Base-by-base conservation (phyloP, 2,797 vertebrate species). In the Pseudocheirus occidentalis region DNA sequence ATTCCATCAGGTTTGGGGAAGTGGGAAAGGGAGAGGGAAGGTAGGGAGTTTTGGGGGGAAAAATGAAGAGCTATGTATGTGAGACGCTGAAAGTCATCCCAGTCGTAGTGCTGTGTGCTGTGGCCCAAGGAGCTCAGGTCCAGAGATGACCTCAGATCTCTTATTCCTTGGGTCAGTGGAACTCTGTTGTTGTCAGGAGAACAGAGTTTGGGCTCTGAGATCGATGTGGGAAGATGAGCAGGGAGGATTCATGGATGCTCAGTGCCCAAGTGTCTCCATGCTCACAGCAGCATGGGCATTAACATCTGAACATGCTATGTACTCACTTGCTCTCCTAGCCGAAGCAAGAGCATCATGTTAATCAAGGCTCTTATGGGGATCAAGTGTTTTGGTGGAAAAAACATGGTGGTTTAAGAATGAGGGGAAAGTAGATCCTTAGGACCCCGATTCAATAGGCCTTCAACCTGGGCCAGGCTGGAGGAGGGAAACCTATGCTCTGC, bases 131-230 rank as follows among this genome's bases (percentile, higher is more conserved):
- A 97, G 96, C 93, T 97, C 40, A 53, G 90, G 56, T 91, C 89
- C 40, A 95, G 96, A 73, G 94, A 92, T 81, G 95, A 94, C 81
- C 55, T 96, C 66, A 97, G 98, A 97, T 92, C 92, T 96, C 73
- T 93, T 91, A 66, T 95, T 92, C 96, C 97, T 97, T 90, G 97
- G 98, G 97, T 94, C 93, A 56, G 94, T 93, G n/a, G 97, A 91
- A 95, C 96, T 97, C 90, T 31, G 94, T 91, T 97, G n/a, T n/a
- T n/a, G n/a, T n/a, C n/a, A n/a, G n/a, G n/a, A n/a, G n/a, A n/a
- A n/a, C n/a, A n/a, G n/a, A n/a, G 97, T 1, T 0, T 92, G 92
- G 91, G 58, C 91, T 46, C 73, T 46, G n/a, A n/a, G 13, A 3
- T 5, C 34, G 52, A 14, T 50, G 40, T 11, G 95, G 95, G 91